Conservation (phyloP, 1,140 invertebrate genomes). For the Tetramorium alpestre region DNA sequence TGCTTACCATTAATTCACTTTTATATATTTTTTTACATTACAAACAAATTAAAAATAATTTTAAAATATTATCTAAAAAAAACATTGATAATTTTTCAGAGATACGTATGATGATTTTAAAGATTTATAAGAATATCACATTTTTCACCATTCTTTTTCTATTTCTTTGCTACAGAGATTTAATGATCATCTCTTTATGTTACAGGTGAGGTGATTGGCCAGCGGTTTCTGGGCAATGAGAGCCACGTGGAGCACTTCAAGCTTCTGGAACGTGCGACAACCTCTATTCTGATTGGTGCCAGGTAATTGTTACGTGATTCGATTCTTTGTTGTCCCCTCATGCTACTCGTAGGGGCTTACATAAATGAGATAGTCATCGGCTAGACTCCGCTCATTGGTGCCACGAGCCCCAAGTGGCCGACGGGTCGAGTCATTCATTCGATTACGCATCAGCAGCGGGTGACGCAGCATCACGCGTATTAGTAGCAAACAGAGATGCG, state of each 20-base stretch:
- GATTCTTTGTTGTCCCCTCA: conserved; percentile 55
- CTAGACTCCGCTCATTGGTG: conserved; percentile 49
- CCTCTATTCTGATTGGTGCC: conserved; percentile 89
- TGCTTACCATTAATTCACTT: neutral
- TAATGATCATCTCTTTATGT: conserved; percentile 68
- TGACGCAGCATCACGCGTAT: conserved; percentile 58
- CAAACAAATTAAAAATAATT: neutral
- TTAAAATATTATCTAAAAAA: neutral
- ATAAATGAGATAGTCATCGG: conserved; percentile 70
- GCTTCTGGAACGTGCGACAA: conserved; percentile 87
- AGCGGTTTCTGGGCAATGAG: conserved; percentile 87
- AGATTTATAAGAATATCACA: neutral
- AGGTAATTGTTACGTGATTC: conserved; percentile 85
- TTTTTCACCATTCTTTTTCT: neutral
- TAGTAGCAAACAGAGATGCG: conserved; percentile 13
- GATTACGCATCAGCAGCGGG: conserved; percentile 65
- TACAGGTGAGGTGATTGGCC: conserved; percentile 86
- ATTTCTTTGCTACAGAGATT: neutral
- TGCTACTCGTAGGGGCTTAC: neutral
- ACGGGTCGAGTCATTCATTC: conserved; percentile 66
- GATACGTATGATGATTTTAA: neutral
- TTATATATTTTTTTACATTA: conserved; percentile 1
- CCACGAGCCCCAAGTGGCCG: conserved; percentile 44
- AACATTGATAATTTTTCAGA: neutral
- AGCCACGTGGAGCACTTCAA: conserved; percentile 89